These are phyloP conservation scores for Chaetophractus vellerosus DNA, from an alignment of 2,797 vertebrate genomes.

Conservation along the genomic window DNA sequence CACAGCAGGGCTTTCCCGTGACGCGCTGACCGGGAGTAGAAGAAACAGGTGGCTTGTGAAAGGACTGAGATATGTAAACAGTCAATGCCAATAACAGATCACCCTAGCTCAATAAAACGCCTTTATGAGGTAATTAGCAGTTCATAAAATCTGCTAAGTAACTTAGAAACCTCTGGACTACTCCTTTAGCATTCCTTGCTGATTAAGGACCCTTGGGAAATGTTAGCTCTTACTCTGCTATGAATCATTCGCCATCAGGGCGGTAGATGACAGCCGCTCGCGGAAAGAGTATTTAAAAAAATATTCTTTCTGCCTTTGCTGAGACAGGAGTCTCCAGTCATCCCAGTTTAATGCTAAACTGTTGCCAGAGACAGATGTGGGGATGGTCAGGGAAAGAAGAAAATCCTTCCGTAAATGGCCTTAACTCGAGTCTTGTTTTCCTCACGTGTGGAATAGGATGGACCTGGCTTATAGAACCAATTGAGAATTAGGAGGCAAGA, in stretches of 20 bases:
- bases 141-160: slow-evolving; percentile 80
- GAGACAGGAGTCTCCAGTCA: background rate
- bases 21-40: background rate
- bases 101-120: slow-evolving; percentile 17
- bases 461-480: background rate
- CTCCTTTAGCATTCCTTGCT: background rate
- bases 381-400: background rate
- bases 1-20: background rate
- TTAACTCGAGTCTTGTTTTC: accelerated
- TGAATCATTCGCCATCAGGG: background rate
- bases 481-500: background rate
- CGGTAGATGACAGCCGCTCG: background rate
- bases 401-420: accelerated
- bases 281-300: accelerated
- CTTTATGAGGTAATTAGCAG: slow-evolving; percentile 79
- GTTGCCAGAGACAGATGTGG: accelerated
- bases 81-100: slow-evolving; percentile 47
- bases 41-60: background rate
- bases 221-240: slow-evolving; percentile 24
- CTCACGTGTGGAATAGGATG: background rate
- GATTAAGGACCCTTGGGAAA: slow-evolving; percentile 14
- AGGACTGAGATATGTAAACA: background rate
- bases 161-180: slow-evolving; percentile 62
- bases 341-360: background rate
- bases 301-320: background rate